These are phyloP conservation scores for Sphaeridia pumilis DNA, from an alignment of 2,888 invertebrate genomes.

Conservation along the genomic window DNA sequence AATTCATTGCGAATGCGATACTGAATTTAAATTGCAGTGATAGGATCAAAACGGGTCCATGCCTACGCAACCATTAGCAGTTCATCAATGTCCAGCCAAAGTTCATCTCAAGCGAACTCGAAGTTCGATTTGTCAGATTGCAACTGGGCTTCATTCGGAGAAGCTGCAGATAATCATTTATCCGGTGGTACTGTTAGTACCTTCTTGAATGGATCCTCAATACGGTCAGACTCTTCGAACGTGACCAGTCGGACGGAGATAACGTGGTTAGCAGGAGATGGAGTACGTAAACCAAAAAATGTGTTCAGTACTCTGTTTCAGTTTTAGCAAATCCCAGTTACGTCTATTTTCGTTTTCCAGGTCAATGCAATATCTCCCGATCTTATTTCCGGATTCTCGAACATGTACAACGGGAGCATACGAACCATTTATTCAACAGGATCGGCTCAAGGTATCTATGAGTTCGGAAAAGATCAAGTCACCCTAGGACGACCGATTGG, in stretches of 20 bases:
- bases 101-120: slow-evolving; percentile 24
- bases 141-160: slow-evolving; percentile 34
- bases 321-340: no score
- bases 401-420: slow-evolving; percentile 32
- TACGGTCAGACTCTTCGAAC: slow-evolving; percentile 30
- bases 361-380: slow-evolving; percentile 34
- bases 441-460: slow-evolving; percentile 36
- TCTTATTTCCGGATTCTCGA: slow-evolving; percentile 33
- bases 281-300: no score
- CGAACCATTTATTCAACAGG: slow-evolving; percentile 32
- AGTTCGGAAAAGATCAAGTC: slow-evolving; percentile 47
- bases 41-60: slow-evolving; percentile 51
- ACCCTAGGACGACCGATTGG: slow-evolving; percentile 52
- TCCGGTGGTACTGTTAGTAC: slow-evolving; percentile 34
- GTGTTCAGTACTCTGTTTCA: no score
- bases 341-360: slow-evolving; percentile 15
- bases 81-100: slow-evolving; percentile 35
- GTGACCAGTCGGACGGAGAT: slow-evolving; percentile 30
- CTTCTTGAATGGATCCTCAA: slow-evolving; percentile 32
- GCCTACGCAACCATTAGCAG: slow-evolving; percentile 47
- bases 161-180: slow-evolving; percentile 19
- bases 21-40: slow-evolving; percentile 42
- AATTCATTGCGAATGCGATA: no score
- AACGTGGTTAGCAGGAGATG: slow-evolving; percentile 33
- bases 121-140: slow-evolving; percentile 32